A percentile compares a stretch with the other conserved stretches of the same genome.
Evolutionary conservation across 2,113 vertebrate species (phyloP).

Genomic region (Hyperopisus bebe): DNA sequence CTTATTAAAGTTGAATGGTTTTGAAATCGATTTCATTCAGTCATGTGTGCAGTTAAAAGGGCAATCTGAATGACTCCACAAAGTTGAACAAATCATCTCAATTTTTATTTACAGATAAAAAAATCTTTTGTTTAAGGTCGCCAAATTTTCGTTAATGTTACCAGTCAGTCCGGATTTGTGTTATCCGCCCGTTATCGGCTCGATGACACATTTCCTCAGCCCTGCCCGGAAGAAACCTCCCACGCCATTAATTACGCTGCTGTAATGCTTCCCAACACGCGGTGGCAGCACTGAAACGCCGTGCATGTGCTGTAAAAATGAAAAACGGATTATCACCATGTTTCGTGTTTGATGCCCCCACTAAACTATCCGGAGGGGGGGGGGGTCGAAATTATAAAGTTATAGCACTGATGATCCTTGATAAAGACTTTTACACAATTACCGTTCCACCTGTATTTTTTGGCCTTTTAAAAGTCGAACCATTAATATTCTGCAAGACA

Average conservation of each 20-base stretch:
- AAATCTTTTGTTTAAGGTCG: background rate
- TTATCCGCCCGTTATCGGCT: background rate
- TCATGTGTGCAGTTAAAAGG: background rate
- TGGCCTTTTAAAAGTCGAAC: background rate
- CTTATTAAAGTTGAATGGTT: background rate
- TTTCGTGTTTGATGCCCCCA: background rate
- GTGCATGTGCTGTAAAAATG: background rate
- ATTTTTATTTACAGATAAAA: background rate
- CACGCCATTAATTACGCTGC: background rate
- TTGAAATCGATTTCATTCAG: background rate
- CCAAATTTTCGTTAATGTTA: background rate
- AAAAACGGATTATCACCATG: background rate
- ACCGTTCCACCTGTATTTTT: background rate
- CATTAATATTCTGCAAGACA: background rate
- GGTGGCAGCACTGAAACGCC: background rate
- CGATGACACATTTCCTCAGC: background rate
- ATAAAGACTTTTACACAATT: background rate
- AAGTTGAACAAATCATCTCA: background rate
- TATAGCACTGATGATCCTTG: background rate
- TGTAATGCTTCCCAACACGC: background rate
- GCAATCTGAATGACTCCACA: background rate
- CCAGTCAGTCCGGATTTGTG: background rate
- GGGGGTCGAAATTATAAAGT: background rate
- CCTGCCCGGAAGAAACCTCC: background rate
- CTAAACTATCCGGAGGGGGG: background rate